These are phyloP conservation scores for Sebastes matsubarae DNA, from an alignment of 2,797 vertebrate species.

Conservation along the genomic window DNA sequence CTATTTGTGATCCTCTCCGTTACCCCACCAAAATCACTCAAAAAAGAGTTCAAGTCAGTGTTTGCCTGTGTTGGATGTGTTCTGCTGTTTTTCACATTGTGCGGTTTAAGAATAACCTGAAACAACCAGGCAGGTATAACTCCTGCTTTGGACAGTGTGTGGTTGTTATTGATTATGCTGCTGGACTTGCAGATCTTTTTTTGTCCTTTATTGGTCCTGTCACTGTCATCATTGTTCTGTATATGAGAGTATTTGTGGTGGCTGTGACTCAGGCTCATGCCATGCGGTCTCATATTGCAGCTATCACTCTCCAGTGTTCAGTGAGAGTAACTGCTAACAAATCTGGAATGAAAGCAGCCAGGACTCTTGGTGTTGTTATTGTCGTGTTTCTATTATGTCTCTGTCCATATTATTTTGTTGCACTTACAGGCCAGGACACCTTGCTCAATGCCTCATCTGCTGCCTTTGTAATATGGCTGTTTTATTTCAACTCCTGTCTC, in stretches of 20 bases:
- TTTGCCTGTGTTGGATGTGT: slow-evolving; percentile 21
- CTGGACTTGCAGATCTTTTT: slow-evolving; percentile 10
- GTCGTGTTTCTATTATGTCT: no score
- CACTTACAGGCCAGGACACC: no score
- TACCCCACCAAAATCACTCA: slow-evolving; percentile 18
- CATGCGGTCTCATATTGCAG: no score
- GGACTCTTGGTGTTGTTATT: no score
- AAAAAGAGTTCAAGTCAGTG: not conserved
- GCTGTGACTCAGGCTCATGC: no score
- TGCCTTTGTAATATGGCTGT: no score
- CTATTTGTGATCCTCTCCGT: slow-evolving; percentile 36
- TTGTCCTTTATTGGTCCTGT: slow-evolving; percentile 4
- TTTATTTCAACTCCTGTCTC: no score
- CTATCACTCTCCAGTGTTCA: rapidly evolving
- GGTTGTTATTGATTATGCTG: not conserved
- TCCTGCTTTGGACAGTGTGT: slow-evolving; percentile 59
- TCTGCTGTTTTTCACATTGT: not conserved
- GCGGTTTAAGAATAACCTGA: not conserved
- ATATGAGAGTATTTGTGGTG: no score
- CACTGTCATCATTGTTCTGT: slow-evolving; percentile 25
- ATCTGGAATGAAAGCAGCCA: no score
- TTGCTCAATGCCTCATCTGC: rapidly evolving
- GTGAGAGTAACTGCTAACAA: no score
- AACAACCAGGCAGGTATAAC: slow-evolving; percentile 12
- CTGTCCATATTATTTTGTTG: no score